Conservation (phyloP, 2,888 invertebrate species). For the Abscondita cerata region DNA sequence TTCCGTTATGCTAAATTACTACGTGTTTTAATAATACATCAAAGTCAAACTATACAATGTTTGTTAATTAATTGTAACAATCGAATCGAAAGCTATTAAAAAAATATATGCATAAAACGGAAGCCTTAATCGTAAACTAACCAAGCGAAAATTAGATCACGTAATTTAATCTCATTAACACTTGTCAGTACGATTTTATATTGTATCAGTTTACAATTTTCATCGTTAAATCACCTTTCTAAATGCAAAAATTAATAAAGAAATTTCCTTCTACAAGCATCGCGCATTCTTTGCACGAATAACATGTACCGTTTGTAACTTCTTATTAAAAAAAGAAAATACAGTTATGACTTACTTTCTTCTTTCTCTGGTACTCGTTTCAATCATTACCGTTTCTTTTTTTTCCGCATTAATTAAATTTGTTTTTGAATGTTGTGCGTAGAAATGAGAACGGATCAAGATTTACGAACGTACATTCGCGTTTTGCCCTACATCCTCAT, state of each 20-base stretch:
- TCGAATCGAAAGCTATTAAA: too few species aligned
- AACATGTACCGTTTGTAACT: neutral
- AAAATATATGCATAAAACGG: too few species aligned
- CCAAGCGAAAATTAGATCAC: neutral
- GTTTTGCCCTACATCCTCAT: neutral
- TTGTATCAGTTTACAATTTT: neutral
- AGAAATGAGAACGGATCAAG: neutral
- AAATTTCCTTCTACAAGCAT: neutral
- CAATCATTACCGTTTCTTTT: too few species aligned
- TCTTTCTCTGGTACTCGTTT: too few species aligned
- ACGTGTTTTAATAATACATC: too few species aligned
- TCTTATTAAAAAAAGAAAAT: neutral
- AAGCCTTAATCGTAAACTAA: neutral
- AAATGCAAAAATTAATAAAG: neutral
- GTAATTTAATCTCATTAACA: neutral
- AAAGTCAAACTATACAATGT: too few species aligned
- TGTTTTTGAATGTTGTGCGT: neutral
- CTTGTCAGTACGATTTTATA: neutral
- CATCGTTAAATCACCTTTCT: neutral
- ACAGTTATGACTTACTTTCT: constrained; percentile 1
- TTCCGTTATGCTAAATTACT: too few species aligned
- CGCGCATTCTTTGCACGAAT: neutral
- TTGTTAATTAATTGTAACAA: too few species aligned
- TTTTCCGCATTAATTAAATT: neutral
- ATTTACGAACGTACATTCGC: neutral